Evolutionary conservation across 2,888 invertebrate genomes (phyloP).

Genomic region (Teleiodes luculella): DNA sequence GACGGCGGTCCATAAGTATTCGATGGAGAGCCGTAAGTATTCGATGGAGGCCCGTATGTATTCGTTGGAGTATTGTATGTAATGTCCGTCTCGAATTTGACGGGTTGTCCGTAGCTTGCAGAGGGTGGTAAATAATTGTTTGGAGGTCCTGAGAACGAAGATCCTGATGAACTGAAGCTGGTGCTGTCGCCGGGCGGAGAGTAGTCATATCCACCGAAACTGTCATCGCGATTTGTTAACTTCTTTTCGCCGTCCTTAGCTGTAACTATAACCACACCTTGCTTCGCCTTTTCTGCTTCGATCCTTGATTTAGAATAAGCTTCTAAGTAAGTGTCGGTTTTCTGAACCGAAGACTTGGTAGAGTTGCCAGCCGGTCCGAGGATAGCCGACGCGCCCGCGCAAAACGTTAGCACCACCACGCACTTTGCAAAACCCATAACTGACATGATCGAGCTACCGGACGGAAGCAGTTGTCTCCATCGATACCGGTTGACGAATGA

Average conservation of each 20-base stretch:
- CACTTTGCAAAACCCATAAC: constrained; percentile 25
- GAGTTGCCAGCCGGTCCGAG: constrained; percentile 56
- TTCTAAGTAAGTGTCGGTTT: constrained; percentile 81
- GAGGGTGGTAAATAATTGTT: constrained; percentile 46
- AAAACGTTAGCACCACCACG: constrained; percentile 44
- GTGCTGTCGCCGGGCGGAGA: constrained; percentile 49
- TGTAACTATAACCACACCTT: constrained; percentile 66
- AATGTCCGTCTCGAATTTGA: constrained; percentile 58
- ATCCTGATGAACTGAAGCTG: constrained; percentile 52
- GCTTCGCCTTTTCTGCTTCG: constrained; percentile 67
- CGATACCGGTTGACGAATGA: constrained; percentile 72
- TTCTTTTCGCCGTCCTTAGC: constrained; percentile 71
- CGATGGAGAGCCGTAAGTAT: constrained; percentile 53
- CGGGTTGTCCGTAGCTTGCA: constrained; percentile 48
- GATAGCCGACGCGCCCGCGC: constrained; percentile 56
- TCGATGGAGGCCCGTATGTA: constrained; percentile 47
- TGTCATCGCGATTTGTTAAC: constrained; percentile 69
- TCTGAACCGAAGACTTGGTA: constrained; percentile 48
- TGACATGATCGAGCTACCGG: constrained; percentile 44
- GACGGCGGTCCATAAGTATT: constrained; percentile 66
- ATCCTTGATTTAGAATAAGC: constrained; percentile 80
- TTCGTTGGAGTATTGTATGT: constrained; percentile 57
- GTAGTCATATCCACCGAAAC: constrained; percentile 65
- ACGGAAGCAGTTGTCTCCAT: constrained; percentile 67
- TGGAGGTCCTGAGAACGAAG: constrained; percentile 35